These are phyloP conservation scores for Oncorhynchus keta DNA, from an alignment of 2,113 vertebrate genomes.

Conservation along the genomic window DNA sequence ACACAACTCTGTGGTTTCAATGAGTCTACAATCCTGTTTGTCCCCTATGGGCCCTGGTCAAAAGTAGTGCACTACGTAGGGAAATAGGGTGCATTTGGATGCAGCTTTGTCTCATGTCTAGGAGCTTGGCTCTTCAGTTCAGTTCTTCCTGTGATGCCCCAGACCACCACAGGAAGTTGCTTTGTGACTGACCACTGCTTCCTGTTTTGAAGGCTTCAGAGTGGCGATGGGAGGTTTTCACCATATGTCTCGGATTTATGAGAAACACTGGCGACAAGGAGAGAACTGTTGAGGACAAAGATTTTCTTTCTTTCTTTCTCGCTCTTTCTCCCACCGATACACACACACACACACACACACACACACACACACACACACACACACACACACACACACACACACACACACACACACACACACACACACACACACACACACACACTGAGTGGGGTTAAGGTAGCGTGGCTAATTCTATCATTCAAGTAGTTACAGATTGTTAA, in stretches of 20 bases:
- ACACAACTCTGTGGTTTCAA: too few relatives aligned
- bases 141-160: constrained; percentile 5
- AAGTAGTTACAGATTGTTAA: too few relatives aligned
- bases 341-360: not conserved
- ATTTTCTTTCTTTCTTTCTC: too few relatives aligned
- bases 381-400: not conserved
- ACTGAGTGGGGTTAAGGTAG: too few relatives aligned
- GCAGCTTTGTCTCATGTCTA: not conserved
- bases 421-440: not conserved
- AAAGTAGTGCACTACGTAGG: not conserved
- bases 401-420: not conserved
- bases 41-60: not conserved
- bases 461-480: too few relatives aligned
- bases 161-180: constrained; percentile 51
- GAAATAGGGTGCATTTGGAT: too few relatives aligned
- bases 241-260: constrained; percentile 7
- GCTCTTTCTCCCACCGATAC: not conserved
- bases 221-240: constrained; percentile 15
- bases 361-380: not conserved
- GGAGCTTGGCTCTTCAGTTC: not conserved
- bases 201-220: constrained; percentile 64
- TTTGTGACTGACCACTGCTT: constrained; percentile 37
- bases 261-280: constrained; percentile 22
- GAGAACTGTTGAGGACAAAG: too few relatives aligned
- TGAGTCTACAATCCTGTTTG: too few relatives aligned